These are phyloP conservation scores for Hemicrepidius hirtus DNA, from an alignment of 2,888 invertebrate genomes.

Conservation along the genomic window DNA sequence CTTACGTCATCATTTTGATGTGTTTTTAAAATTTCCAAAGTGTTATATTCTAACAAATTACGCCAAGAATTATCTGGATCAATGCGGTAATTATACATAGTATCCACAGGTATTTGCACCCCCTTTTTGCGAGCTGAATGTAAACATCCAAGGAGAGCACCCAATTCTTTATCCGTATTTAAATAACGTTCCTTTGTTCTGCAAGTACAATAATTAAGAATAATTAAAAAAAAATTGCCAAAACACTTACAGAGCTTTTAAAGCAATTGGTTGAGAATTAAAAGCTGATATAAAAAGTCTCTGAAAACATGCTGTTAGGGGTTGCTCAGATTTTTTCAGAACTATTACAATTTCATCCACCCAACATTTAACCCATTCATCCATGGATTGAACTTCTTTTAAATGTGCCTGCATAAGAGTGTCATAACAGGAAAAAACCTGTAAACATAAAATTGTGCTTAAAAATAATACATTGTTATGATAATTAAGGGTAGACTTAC, in stretches of 20 bases:
- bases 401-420: constrained; percentile 73
- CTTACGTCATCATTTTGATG: constrained; percentile 78
- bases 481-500: constrained; percentile 22
- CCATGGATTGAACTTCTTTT: constrained; percentile 64
- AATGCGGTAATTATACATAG: constrained; percentile 53
- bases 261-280: constrained; percentile 65
- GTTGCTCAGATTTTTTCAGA: constrained; percentile 62
- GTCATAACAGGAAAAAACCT: constrained; percentile 75
- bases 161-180: constrained; percentile 65
- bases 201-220: constrained; percentile 26
- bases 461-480: constrained; percentile 7
- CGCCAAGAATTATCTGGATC: constrained; percentile 72
- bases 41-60: constrained; percentile 73
- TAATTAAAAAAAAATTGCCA: constrained; percentile 1
- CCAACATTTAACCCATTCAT: constrained; percentile 74
- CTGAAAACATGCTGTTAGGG: constrained; percentile 65
- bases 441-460: constrained; percentile 56
- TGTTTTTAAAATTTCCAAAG: constrained; percentile 75
- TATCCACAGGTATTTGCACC: constrained; percentile 57
- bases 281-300: constrained; percentile 68
- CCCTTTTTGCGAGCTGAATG: constrained; percentile 72
- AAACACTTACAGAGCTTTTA: constrained; percentile 63
- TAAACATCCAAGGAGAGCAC: constrained; percentile 73
- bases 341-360: constrained; percentile 54
- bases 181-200: constrained; percentile 51